phyloP scores from a whole-genome alignment of 2,888 invertebrate genomes.

The Eucera pruinosa region DNA sequence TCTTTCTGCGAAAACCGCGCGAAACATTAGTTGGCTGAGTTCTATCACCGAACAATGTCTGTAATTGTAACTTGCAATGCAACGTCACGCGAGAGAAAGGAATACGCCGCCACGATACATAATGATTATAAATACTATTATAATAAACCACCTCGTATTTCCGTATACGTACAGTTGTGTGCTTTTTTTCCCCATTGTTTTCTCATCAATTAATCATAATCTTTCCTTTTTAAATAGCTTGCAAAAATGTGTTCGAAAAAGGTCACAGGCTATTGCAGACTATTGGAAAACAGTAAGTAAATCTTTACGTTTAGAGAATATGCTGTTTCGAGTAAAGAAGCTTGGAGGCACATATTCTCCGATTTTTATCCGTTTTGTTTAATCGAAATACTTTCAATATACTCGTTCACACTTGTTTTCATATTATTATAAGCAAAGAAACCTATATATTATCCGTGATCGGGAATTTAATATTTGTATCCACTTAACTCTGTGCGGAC shows the following conservation, averaged over 20 bases:
- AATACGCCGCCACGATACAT: constrained; percentile 78
- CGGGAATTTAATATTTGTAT: no score
- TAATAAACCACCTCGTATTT: constrained; percentile 84
- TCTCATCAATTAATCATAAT: neutral
- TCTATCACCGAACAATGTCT: constrained; percentile 52
- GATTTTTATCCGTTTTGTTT: no score
- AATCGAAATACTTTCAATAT: no score
- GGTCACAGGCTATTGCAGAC: neutral
- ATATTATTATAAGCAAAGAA: no score
- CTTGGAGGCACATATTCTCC: no score
- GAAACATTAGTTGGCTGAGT: constrained; percentile 33
- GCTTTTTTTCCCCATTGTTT: constrained; percentile 37
- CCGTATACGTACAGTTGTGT: constrained; percentile 75
- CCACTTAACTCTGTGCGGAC: no score
- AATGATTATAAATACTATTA: constrained; percentile 83
- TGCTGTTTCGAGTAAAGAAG: no score
- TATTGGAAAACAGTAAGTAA: constrained; percentile 21
- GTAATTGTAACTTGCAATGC: constrained; percentile 58
- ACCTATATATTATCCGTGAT: no score
- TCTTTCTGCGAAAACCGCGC: constrained; percentile 53
- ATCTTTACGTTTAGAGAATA: neutral
- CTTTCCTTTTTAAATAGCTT: neutral
- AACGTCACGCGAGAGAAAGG: constrained; percentile 56
- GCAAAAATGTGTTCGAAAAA: neutral
- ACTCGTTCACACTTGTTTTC: no score